A percentile compares a stretch with the other conserved stretches of the same genome.
These are phyloP conservation scores for Drosophila carrolli DNA, from an alignment of 1,140 invertebrate genomes.

Conservation along the genomic window DNA sequence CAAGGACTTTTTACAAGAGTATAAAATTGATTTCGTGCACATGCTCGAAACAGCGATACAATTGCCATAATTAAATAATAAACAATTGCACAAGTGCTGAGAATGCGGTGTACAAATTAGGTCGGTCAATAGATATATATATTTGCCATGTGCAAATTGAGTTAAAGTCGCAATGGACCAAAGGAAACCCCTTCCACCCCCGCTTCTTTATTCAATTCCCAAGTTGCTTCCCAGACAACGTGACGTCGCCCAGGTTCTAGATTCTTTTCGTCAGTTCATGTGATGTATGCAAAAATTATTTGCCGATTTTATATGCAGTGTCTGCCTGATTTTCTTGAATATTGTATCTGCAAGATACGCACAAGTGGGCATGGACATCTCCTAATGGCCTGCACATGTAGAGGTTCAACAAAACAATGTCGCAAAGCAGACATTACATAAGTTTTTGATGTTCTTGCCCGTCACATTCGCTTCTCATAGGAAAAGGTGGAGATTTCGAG, in stretches of 20 bases:
- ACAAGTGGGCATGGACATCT: constrained; percentile 22
- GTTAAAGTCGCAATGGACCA: constrained; percentile 55
- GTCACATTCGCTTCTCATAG: constrained; percentile 5
- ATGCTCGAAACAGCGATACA: constrained; percentile 26
- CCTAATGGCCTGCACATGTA: constrained; percentile 32
- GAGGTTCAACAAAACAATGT: constrained; percentile 8
- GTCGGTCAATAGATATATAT: constrained; percentile 38
- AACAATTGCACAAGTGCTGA: constrained; percentile 56
- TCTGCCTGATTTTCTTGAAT: constrained; percentile 26
- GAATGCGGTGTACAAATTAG: constrained; percentile 46
- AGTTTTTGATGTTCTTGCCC: constrained; percentile 16
- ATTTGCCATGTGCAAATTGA: constrained; percentile 54
- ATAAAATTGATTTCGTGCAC: constrained; percentile 25
- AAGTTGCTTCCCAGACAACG: constrained; percentile 32
- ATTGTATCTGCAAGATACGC: constrained; percentile 50
- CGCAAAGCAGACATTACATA: constrained; percentile 26
- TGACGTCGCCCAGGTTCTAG: constrained; percentile 29
- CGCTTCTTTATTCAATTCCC: neutral
- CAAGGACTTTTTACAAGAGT: neutral
- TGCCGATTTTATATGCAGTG: constrained; percentile 47
- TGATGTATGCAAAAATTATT: constrained; percentile 56
- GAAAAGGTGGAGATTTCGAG: constrained; percentile 18
- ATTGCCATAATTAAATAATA: constrained; percentile 68
- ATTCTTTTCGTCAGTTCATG: constrained; percentile 13
- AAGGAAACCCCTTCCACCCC: constrained; percentile 24